Conservation (phyloP, 2,113 vertebrate species). For the Microtus ochrogaster region DNA sequence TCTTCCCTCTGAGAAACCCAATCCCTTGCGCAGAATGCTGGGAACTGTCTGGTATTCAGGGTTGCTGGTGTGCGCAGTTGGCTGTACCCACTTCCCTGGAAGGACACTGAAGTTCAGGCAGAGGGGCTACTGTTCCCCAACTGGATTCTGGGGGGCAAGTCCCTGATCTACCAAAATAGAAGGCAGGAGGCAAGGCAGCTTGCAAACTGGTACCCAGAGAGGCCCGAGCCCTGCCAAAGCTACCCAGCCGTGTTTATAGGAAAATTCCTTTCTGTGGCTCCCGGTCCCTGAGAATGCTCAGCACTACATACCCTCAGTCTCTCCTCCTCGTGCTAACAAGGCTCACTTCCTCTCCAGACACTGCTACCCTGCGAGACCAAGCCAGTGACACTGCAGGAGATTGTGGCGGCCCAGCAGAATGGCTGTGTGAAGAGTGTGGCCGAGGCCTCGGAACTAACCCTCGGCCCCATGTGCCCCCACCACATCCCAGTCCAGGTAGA, state of each 20-base stretch:
- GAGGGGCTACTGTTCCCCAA: not conserved
- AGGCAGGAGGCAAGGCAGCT: not conserved
- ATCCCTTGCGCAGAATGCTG: not conserved
- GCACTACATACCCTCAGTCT: not conserved
- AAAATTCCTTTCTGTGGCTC: not conserved
- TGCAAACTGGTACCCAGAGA: not conserved
- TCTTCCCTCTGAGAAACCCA: not conserved
- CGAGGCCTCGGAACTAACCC: conserved; percentile 87
- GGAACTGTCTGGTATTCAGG: not conserved
- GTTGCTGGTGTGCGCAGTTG: not conserved
- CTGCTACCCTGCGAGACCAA: conserved; percentile 94
- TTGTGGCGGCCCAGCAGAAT: conserved; percentile 95
- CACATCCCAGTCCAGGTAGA: conserved; percentile 93
- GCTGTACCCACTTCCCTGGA: not conserved
- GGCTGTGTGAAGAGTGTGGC: conserved; percentile 91
- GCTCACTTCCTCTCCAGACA: conserved; percentile 63
- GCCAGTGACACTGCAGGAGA: conserved; percentile 95
- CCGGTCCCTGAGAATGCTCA: not conserved
- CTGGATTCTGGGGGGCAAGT: not conserved
- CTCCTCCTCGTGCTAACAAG: not conserved
- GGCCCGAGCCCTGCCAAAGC: not conserved
- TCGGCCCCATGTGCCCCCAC: conserved; percentile 85
- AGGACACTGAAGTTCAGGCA: not conserved
- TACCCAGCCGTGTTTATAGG: not conserved
- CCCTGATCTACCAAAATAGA: not conserved